Evolutionary conservation across 2,113 vertebrate species (phyloP).

Genomic region (Hiodon tergisus): DNA sequence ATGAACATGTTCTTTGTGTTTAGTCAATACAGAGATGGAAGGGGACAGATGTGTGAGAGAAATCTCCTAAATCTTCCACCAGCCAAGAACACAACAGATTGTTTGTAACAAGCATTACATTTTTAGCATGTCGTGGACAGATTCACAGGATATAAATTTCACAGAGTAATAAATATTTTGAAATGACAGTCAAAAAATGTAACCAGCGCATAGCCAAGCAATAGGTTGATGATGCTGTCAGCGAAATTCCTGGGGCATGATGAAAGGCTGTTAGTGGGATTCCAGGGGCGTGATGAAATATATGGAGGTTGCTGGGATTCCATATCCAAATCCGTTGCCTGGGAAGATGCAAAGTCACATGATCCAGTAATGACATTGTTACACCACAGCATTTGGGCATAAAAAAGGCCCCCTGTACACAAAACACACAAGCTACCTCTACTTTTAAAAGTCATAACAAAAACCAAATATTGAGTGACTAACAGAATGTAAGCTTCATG

Average conservation of each 20-base stretch:
- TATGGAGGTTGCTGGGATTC: too few species aligned
- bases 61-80: conserved; percentile 15
- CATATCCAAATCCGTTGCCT: neutral
- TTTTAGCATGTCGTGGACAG: conserved; percentile 30
- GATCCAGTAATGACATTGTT: too few species aligned
- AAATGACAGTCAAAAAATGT: conserved; percentile 25
- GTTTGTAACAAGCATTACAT: conserved; percentile 34
- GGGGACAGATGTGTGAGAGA: conserved; percentile 38
- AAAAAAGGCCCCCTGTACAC: too few species aligned
- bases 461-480: too few species aligned
- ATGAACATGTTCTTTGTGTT: conserved; percentile 21
- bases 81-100: conserved; percentile 36
- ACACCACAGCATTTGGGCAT: too few species aligned
- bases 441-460: too few species aligned
- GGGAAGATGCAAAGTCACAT: neutral
- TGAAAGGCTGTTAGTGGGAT: too few species aligned
- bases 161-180: conserved; percentile 22
- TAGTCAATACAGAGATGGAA: conserved; percentile 37
- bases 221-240: neutral
- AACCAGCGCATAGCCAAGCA: neutral
- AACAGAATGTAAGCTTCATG: too few species aligned
- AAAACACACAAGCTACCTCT: too few species aligned
- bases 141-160: conserved; percentile 20
- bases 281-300: too few species aligned
- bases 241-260: neutral